Conservation (phyloP, 2,113 vertebrate genomes). For the Mustela lutreola region DNA sequence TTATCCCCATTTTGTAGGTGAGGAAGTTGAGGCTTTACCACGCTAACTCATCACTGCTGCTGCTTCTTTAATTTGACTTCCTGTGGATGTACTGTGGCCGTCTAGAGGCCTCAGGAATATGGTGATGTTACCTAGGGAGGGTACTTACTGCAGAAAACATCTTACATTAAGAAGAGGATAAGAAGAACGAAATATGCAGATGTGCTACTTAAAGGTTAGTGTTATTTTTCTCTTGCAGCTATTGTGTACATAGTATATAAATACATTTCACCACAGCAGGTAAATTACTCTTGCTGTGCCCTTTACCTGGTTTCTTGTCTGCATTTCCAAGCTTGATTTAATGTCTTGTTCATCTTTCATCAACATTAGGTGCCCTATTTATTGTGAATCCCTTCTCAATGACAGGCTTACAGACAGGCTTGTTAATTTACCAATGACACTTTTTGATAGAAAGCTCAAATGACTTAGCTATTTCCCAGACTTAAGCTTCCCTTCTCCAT, state of each 20-base stretch:
- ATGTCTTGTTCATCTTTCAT: not conserved
- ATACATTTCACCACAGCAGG: not conserved
- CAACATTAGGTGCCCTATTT: not conserved
- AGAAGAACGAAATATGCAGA: not conserved
- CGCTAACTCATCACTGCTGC: not conserved
- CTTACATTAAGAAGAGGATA: not conserved
- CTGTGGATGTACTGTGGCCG: not conserved
- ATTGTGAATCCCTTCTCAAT: not conserved
- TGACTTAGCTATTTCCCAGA: not conserved
- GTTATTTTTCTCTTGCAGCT: not conserved
- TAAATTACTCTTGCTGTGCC: not conserved
- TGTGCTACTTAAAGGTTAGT: constrained; percentile 34
- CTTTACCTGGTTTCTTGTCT: not conserved
- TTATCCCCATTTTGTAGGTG: not conserved
- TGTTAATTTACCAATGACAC: not conserved
- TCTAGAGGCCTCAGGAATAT: constrained; percentile 27
- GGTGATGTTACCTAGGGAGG: not conserved
- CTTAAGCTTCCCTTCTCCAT: not conserved
- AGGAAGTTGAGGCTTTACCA: not conserved
- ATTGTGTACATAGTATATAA: not conserved
- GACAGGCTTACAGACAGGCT: not conserved
- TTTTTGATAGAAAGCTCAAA: not conserved
- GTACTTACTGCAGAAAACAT: not conserved
- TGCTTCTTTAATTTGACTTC: not conserved
- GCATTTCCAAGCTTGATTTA: not conserved